Base-by-base conservation (phyloP, 2,797 vertebrate species). In the Megalops cyprinoides region DNA sequence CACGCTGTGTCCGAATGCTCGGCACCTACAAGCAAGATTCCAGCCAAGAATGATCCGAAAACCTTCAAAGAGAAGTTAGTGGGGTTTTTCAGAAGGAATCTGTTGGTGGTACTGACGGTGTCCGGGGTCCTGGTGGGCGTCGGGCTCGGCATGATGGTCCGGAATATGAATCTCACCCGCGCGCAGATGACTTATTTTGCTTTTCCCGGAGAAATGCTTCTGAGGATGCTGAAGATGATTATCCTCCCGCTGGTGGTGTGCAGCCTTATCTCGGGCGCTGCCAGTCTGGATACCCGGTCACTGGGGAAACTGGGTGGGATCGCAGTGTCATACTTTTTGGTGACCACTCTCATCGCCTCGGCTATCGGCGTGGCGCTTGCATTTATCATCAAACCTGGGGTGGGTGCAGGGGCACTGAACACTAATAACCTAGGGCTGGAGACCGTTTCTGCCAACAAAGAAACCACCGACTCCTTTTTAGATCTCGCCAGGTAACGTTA, bases 191-290 rank as follows among this genome's bases (percentile, higher is more conserved):
- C 88, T 80, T 96, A 97, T 80, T 95, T 99, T 90, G 97, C 97
- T 80, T 99, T 99, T 85, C 98, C 98, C 0, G 98, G 97, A 0
- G 98, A 99, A 92, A 94, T 99, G 96, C 94, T 99, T 80, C 96
- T 99, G 34, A 94, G 98, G 85, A 98, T 99, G 97, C 94, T 99
- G 89, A 97, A 97, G 90, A 98, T 99, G 98, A 94, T 99, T 87
- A 99, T 99, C 92, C 92, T 99, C 74, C 98, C 98, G 0, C 92
- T 99, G 81, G 98, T 99, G 37, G 94, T 99, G 8, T 99, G 98
- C 95, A 99, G 98, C 90, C 92, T 99, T 58, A 90, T 99, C 46
- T 98, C 97, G 1, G 98, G 98, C 0, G 97, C 98, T 51, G 98
- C 98, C 87, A 98, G 97, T 82, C 92, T 99, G 73, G 98, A 99